Base-by-base conservation (phyloP, 2,113 vertebrate species). In the Electrona antarctica region DNA sequence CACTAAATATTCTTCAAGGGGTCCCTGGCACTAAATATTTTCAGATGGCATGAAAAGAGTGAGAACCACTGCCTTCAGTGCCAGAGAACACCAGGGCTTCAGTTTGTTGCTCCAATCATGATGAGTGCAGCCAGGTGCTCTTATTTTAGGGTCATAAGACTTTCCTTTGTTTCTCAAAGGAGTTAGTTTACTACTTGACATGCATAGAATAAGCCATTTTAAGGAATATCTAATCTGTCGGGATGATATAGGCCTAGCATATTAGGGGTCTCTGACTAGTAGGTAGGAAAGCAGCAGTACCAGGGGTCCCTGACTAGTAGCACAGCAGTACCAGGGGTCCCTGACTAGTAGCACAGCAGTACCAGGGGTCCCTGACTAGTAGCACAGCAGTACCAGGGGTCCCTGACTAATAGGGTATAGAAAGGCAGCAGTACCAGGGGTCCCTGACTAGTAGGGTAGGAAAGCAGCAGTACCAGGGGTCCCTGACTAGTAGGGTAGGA, bases 21-120 rank as follows among this genome's bases (percentile, higher is more conserved):
- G 33, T 41, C 33, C 33, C 33, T 41, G 33, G 33, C 33, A 21
- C 21, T 21, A 21, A 21, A 21, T 21, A 21, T 21, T 21, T 21
- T 21, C 21, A 21, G 21, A 21, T 21, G 21, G 21, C 21, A 21
- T 21, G 21, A 21, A 21, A 21, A 21, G 21, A 21, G 21, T 21
- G 21, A 21, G 21, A 21, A 21, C 21, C 21, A 21, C 2, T 21
- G 60, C 75, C 78, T 69, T 51, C 59, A 49, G 67, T 78, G 76
- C 81, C 67, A 67, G 74, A 64, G 46, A 67, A 69, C 77, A 48
- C 69, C 63, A 80, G 64, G 0, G 3, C 62, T 62, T 59, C 71
- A 60, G 73, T 86, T 84, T 86, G 82, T 86, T 81, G 85, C 83
- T 86, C 82, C 80, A 85, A 69, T 85, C 76, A 78, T 78, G 41